Percentiles rank a stretch among this genome's conserved stretches.
Conservation (phyloP, 2,797 vertebrate species). For the Chaetophractus vellerosus region DNA sequence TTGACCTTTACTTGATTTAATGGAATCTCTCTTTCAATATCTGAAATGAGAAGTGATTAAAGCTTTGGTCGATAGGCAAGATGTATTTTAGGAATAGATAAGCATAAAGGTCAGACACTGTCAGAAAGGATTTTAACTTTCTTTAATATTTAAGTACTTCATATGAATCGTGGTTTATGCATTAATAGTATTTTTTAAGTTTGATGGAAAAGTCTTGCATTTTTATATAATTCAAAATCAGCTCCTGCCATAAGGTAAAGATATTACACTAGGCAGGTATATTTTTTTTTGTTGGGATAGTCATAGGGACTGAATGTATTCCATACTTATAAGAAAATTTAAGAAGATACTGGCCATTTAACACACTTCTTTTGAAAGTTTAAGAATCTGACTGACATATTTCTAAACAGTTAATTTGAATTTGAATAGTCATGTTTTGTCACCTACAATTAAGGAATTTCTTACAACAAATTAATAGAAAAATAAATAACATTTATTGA, state of each 20-base stretch:
- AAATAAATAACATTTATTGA: conserved; percentile 28
- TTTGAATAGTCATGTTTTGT: background rate
- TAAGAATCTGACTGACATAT: background rate
- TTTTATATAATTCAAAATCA: conserved; percentile 83
- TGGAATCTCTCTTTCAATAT: conserved; percentile 90
- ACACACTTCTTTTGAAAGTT: background rate
- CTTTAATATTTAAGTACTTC: conserved; percentile 89
- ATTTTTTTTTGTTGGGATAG: conserved; percentile 65
- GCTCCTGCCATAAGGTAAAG: conserved; percentile 71
- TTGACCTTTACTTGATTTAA: conserved; percentile 92
- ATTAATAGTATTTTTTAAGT: conserved; percentile 83
- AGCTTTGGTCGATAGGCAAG: conserved; percentile 89
- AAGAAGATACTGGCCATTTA: background rate
- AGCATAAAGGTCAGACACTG: conserved; percentile 91
- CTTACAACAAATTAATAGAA: background rate
- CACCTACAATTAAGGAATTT: background rate
- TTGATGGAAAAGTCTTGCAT: conserved; percentile 82
- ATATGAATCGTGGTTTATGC: conserved; percentile 86
- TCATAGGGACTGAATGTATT: background rate
- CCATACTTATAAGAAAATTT: background rate
- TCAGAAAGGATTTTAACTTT: conserved; percentile 89
- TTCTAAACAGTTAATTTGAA: conserved; percentile 45
- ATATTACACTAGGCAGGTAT: conserved; percentile 6
- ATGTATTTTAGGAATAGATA: conserved; percentile 90
- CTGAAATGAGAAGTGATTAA: conserved; percentile 92